A percentile compares a stretch with the other conserved stretches of the same genome.
Evolutionary conservation across 1,140 invertebrate genomes (phyloP).

Genomic region (Drosophila repletoides): DNA sequence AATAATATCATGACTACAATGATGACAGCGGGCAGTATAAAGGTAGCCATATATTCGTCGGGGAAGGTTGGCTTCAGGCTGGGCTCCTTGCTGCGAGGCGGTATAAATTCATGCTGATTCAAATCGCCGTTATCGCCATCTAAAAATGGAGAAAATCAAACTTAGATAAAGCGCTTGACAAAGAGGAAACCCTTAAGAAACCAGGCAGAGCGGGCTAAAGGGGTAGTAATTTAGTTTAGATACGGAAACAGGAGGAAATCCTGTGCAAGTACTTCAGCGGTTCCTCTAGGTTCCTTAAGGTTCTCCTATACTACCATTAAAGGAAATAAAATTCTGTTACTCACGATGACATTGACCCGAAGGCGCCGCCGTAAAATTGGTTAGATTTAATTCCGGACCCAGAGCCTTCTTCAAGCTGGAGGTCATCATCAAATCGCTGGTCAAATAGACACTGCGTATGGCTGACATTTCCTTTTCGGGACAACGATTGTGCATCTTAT

Average conservation of each 20-base stretch:
- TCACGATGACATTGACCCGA: conserved; percentile 88
- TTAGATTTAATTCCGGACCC: conserved; percentile 90
- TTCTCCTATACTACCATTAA: too few relatives aligned
- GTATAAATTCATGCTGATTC: conserved; percentile 59
- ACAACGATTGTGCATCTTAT: conserved; percentile 86
- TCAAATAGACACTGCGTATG: conserved; percentile 87
- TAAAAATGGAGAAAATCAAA: conserved; percentile 10
- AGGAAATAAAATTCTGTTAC: conserved; percentile 9
- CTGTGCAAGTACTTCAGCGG: too few relatives aligned
- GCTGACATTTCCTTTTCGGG: conserved; percentile 89
- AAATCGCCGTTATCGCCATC: conserved; percentile 60
- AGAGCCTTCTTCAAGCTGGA: conserved; percentile 88
- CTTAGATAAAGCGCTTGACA: too few relatives aligned
- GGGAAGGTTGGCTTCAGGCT: conserved; percentile 82
- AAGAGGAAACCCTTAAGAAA: too few relatives aligned
- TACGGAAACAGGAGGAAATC: too few relatives aligned
- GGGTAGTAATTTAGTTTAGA: too few relatives aligned
- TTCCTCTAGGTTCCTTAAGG: too few relatives aligned
- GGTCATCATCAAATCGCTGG: conserved; percentile 85
- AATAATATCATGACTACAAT: conserved; percentile 94
- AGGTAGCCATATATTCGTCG: conserved; percentile 93
- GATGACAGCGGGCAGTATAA: conserved; percentile 94
- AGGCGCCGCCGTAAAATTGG: conserved; percentile 86
- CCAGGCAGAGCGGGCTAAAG: too few relatives aligned
- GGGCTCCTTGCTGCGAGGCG: conserved; percentile 83